Evolutionary conservation across 2,888 invertebrate species (phyloP).

Genomic region (Pollenia angustigena): DNA sequence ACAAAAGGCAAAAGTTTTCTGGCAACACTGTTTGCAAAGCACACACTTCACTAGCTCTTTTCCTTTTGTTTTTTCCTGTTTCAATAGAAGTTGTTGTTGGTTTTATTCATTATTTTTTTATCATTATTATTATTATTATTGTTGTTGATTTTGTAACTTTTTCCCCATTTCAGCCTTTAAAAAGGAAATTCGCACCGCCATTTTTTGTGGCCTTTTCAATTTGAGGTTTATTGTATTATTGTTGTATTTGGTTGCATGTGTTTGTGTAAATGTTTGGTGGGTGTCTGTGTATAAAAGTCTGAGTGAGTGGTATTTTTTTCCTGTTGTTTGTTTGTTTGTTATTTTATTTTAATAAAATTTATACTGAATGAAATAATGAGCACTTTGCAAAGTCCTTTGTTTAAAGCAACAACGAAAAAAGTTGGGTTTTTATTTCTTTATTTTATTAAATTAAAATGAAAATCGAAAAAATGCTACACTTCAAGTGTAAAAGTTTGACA

Average conservation of each 20-base stretch:
- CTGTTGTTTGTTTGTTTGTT: conserved; percentile 35
- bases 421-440: conserved; percentile 58
- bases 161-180: conserved; percentile 54
- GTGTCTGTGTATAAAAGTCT: conserved; percentile 22
- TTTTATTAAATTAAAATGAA: conserved; percentile 42
- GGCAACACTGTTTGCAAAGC: conserved; percentile 14
- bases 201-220: conserved; percentile 79
- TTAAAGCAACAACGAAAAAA: conserved; percentile 35
- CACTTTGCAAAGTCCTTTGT: conserved; percentile 71
- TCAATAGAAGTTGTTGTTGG: conserved; percentile 62
- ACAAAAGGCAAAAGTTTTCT: too few relatives aligned
- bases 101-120: conserved; percentile 33
- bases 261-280: conserved; percentile 23
- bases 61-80: conserved; percentile 44
- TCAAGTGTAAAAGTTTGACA: conserved; percentile 83
- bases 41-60: conserved; percentile 58
- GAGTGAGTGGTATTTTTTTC: conserved; percentile 56
- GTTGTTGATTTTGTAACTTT: conserved; percentile 45
- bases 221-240: conserved; percentile 63
- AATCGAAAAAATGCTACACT: conserved; percentile 65
- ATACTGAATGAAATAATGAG: conserved; percentile 71
- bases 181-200: conserved; percentile 83
- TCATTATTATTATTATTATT: conserved; percentile 17
- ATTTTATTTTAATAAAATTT: conserved; percentile 69
- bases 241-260: conserved; percentile 30